A percentile compares a stretch with the other conserved stretches of the same genome.
phyloP scores from a whole-genome alignment of 2,888 invertebrate species.

The Isoperla grammatica region DNA sequence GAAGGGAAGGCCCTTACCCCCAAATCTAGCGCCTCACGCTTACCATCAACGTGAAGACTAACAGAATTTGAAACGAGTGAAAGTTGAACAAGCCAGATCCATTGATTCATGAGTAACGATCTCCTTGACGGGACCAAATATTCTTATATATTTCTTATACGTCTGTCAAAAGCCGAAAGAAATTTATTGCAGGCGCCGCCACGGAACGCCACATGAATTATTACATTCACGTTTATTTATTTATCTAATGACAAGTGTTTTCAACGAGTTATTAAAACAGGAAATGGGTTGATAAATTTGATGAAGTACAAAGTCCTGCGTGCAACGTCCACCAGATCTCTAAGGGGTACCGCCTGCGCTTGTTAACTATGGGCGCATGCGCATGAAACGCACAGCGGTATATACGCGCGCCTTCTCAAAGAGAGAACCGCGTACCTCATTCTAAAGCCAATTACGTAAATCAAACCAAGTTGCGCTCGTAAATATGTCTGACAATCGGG shows the following conservation, averaged over 20 bases:
- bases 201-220: no score
- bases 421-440: slow-evolving; percentile 5
- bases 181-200: no score
- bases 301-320: slow-evolving; percentile 1
- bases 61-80: no score
- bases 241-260: slow-evolving; percentile 8
- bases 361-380: neutral
- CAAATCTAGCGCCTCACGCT: no score
- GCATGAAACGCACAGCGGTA: neutral
- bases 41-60: no score
- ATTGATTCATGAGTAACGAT: no score
- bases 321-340: neutral
- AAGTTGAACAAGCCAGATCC: no score
- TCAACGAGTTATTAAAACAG: slow-evolving; percentile 16
- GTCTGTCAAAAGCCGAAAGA: no score
- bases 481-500: slow-evolving; percentile 11
- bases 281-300: slow-evolving; percentile 10
- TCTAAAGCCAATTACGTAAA: slow-evolving; percentile 26
- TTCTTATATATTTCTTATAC: no score
- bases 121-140: no score
- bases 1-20: no score
- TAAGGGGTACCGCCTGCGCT: neutral
- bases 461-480: slow-evolving; percentile 14
- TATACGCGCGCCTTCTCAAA: neutral
- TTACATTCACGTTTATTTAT: neutral